Conservation (phyloP, 2,888 invertebrate genomes). For the Creontiades dilutus region DNA sequence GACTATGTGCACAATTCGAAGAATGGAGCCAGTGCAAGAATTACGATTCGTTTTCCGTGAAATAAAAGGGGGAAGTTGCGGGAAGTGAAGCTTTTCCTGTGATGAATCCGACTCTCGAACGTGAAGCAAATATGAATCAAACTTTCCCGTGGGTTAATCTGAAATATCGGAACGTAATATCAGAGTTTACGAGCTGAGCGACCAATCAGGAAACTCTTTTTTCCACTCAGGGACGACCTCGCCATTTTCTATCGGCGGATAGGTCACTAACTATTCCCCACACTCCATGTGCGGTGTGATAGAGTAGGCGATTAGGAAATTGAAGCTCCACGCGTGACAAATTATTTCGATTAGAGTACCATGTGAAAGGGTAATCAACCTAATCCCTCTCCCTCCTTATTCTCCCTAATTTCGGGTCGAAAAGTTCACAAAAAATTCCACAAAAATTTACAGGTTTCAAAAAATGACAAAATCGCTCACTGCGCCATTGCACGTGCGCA, state of each 20-base stretch:
- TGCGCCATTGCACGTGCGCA: too few relatives aligned
- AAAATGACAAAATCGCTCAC: too few relatives aligned
- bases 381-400: too few relatives aligned
- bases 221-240: background rate
- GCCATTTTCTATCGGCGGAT: background rate
- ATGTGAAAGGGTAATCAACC: too few relatives aligned
- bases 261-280: slow-evolving; percentile 13
- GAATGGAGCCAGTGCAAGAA: too few relatives aligned
- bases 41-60: too few relatives aligned
- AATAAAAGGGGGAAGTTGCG: too few relatives aligned
- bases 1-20: too few relatives aligned
- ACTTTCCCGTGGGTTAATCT: slow-evolving; percentile 18
- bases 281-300: background rate
- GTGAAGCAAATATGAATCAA: slow-evolving; percentile 41
- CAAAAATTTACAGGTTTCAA: too few relatives aligned
- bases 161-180: slow-evolving; percentile 56
- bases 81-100: too few relatives aligned
- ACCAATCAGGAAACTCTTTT: slow-evolving; percentile 33
- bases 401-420: too few relatives aligned
- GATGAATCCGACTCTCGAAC: background rate
- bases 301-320: background rate
- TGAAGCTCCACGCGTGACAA: background rate
- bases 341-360: background rate
- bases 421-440: too few relatives aligned
- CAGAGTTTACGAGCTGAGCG: slow-evolving; percentile 5